A percentile compares a stretch with the other conserved stretches of the same genome.
These are phyloP conservation scores for Chrysomela aeneicollis DNA, from an alignment of 2,888 invertebrate species.

Conservation along the genomic window DNA sequence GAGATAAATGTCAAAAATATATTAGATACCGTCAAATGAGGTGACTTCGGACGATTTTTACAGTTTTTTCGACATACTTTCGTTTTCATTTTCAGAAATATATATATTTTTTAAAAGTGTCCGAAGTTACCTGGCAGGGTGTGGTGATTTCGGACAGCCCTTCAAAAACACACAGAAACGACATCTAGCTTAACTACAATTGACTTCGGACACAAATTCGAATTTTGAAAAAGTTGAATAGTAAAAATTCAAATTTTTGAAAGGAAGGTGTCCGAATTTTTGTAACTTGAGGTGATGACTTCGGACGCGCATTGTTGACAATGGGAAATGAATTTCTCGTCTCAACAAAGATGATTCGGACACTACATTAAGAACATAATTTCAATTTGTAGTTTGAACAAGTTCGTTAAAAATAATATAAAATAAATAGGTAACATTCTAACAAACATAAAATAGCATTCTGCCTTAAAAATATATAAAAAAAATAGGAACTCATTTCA, in stretches of 20 bases:
- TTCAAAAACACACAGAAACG: background rate
- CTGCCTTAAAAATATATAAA: background rate
- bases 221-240: background rate
- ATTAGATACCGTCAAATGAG: background rate
- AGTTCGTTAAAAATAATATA: background rate
- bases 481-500: background rate
- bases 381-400: background rate
- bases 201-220: background rate
- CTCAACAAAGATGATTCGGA: background rate
- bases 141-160: background rate
- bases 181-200: background rate
- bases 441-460: background rate
- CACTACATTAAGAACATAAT: background rate
- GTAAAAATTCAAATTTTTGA: background rate
- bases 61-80: background rate
- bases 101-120: background rate
- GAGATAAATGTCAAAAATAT: no score
- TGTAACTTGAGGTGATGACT: no score
- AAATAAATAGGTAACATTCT: no score
- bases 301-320: no score
- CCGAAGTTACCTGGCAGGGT: background rate
- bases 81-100: background rate
- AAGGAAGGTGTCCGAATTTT: background rate
- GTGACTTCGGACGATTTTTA: background rate
- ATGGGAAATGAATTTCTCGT: no score